Evolutionary conservation across 2,113 vertebrate genomes (phyloP), one percentile per base, ranked within the genome.

Genomic region (Nothoprocta perdicaria): DNA sequence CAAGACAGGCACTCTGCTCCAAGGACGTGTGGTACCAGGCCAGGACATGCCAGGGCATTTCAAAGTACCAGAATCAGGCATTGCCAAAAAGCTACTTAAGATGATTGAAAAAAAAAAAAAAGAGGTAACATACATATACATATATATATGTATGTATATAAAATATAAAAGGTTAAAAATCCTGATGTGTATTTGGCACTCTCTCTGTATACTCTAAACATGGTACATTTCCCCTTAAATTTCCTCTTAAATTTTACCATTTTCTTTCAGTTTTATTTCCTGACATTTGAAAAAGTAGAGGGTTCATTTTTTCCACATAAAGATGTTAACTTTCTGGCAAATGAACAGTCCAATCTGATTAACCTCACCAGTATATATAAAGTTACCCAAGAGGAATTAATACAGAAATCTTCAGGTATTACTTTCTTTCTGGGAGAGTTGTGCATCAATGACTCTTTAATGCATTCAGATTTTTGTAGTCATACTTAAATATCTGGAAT

Each of bases 101-200:
- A 90, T 91, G 92, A 96, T 81, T 96, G 79, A 43, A 43, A 14
- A 43, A 95, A 90, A 96, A 94, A 50, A 95, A 96, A 84, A 85
- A 96, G 85, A 93, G 88, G 78, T 95, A 95, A 95, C 89, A 38
- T 38, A 38, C 35, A 38, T 38, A 38, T 38, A 38, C 35, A 8
- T 38, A 38, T 38, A 38, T 38, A 38, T 38, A 38, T 38, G 35
- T 38, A 38, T 38, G 35, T 38, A 38, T 38, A 38, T 72, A 92
- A 76, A 85, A 38, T 38, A 38, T 72, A 92, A 76, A 85, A 95
- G 87, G 77, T 38, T 82, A 80, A 96, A 95, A 96, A 93, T 94
- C 95, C 95, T 96, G 86, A 95, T 88, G 92, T 80, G 82, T 85
- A 82, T 95, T 97, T 97, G 96, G 96, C 97, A 97, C 94, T 89